Evolutionary conservation across 2,113 vertebrate species (phyloP).

Genomic region (Semicossyphus pulcher): DNA sequence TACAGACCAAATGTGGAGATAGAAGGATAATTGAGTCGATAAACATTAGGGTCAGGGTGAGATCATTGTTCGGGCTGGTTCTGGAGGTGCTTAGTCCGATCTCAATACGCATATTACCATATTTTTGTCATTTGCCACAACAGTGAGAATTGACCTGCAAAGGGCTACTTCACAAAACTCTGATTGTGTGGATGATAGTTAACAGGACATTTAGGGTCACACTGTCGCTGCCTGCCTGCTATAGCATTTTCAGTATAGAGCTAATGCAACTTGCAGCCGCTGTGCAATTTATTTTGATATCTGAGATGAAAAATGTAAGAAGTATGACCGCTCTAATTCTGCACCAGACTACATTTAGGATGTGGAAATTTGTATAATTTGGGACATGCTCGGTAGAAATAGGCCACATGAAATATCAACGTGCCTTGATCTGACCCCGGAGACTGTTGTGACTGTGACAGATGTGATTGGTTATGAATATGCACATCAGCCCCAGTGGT

Average conservation of each 20-base stretch:
- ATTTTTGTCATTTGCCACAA: conserved; percentile 69
- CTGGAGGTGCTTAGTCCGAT: conserved; percentile 70
- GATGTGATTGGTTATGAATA: conserved; percentile 66
- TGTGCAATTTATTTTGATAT: conserved; percentile 68
- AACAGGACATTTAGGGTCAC: conserved; percentile 63
- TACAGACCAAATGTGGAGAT: conserved; percentile 75
- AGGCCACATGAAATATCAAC: conserved; percentile 69
- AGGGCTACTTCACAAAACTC: conserved; percentile 54
- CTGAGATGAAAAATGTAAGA: conserved; percentile 66
- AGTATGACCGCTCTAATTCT: conserved; percentile 66
- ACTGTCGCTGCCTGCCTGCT: conserved; percentile 28
- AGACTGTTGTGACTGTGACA: conserved; percentile 65
- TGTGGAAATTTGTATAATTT: conserved; percentile 71
- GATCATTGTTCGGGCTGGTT: conserved; percentile 76
- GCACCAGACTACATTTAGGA: conserved; percentile 60
- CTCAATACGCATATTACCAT: conserved; percentile 72
- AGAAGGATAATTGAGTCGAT: conserved; percentile 85
- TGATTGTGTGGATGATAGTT: conserved; percentile 67
- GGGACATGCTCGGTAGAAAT: conserved; percentile 65
- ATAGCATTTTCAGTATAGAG: conserved; percentile 21
- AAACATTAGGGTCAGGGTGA: conserved; percentile 80
- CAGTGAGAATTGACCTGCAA: conserved; percentile 65
- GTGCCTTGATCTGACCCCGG: conserved; percentile 73
- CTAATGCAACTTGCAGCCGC: conserved; percentile 55
- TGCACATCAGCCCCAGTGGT: conserved; percentile 51